Base-by-base conservation (phyloP, 1,140 invertebrate species). In the Cydia amplana region DNA sequence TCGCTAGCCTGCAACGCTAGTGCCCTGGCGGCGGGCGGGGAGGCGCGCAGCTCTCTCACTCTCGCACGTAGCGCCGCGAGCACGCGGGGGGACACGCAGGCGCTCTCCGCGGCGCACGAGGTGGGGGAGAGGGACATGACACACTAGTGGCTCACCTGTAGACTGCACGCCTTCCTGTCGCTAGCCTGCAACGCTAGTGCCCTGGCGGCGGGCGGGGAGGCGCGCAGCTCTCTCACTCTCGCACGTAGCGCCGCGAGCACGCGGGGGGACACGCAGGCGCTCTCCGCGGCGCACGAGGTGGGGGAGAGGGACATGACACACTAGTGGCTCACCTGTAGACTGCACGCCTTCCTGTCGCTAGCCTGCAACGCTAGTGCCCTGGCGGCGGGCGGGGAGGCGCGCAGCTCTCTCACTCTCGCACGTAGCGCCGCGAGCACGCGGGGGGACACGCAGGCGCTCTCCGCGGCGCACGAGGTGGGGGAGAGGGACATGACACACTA, bases 41-140 rank as follows among this genome's bases (percentile, higher is more conserved):
- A 95, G 79, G 96, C 95, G 60, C 96, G 94, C 64, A 99, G 92
- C 91, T 98, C 98, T 80, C 97, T 95, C 85, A 97, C 97, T 14
- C 98, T 94, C 83, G 97, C 96, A 9, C 97, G 88, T 97, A 98
- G 98, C 23, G 96, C 95, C n/a, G 94, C 92, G 92, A 97, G 94
- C 28, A 96, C 96, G 77, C 74, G 95, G 89, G 81, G 94, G 89
- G 87, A 95, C 94, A 67, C 95, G 77, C 84, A 87, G 67, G 78
- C 80, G 32, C 32, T 78, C 75, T 77, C 80, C 72, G 79, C 72
- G 25, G 25, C 25, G 25, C 25, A 25, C 25, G 25, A 25, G 25
- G 25, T 25, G 25, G 25, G 25, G 25, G 18, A n/a, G n/a, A n/a
- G n/a, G n/a, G n/a, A n/a, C n/a, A n/a, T n/a, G n/a, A n/a, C n/a